Evolutionary conservation across 1,140 invertebrate genomes (phyloP), one percentile per base, ranked within the genome.

Genomic region (Melitaea cinxia): DNA sequence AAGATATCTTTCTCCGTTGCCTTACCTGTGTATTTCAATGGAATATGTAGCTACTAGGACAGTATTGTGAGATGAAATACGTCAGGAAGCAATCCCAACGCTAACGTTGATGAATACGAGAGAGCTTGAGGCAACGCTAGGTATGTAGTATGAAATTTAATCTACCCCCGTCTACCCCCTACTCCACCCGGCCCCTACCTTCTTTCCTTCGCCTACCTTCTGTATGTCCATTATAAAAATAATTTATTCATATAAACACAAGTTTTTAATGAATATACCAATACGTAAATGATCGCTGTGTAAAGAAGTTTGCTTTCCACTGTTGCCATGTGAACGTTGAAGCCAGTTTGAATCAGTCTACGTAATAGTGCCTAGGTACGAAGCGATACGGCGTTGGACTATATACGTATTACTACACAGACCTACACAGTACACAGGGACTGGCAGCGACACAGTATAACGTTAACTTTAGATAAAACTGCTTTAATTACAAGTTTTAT

Each of bases 61-160:
- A 55, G 52, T 15, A 66, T 66, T 66, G 28, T 64, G 64, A 65
- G 45, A 70, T 62, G 59, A 70, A 66, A 59, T 71, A 67, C 59
- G 45, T 14, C 47, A 24, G 64, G 55, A 84, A 80, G 81, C 77
- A 82, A 86, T 80, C 79, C 80, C 78, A 84, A 58, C 72, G 73
- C 76, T 81, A 82, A 79, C 78, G 63, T 68, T 87, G 84, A 85
- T 87, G 84, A 89, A 87, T 79, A 84, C 75, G 73, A 76, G 72
- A 73, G 70, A 80, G 75, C 77, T 81, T 71, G 73, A 81, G 76
- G 75, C 80, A 69, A 67, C 66, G 67, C 37, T 70, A 77, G 79
- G 73, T 76, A 76, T 80, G 74, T 76, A 77, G 75, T 78, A 80
- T 75, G 78, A 85, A 88, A 89, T 87, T 85, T 85, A 89, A 89